phyloP scores from a whole-genome alignment of 1,140 invertebrate species.

The Neodiprion fabricii region DNA sequence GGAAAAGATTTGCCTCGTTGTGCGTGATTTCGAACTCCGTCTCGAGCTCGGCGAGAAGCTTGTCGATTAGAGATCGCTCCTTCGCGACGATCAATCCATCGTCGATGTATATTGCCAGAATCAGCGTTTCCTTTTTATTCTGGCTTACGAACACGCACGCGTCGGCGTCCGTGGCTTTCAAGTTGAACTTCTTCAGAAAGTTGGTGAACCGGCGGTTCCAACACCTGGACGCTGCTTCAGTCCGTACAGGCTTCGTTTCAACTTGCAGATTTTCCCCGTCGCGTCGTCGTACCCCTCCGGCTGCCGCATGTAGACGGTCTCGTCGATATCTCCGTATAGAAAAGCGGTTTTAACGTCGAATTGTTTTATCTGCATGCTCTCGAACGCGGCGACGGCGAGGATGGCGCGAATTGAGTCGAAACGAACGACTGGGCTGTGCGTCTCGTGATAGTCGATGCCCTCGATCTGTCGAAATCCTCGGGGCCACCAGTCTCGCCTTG shows the following conservation, averaged over 20 bases:
- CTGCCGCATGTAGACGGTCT: conserved; percentile 43
- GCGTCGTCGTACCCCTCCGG: conserved; percentile 44
- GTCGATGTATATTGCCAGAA: conserved; percentile 34
- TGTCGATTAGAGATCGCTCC: neutral
- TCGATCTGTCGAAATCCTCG: conserved; percentile 49
- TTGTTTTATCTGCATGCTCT: conserved; percentile 35
- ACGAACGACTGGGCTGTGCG: conserved; percentile 41
- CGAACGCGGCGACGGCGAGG: conserved; percentile 32
- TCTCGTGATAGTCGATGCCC: conserved; percentile 52
- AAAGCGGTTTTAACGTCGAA: conserved; percentile 47
- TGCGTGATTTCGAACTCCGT: conserved; percentile 29
- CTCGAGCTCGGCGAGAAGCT: neutral
- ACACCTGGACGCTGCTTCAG: conserved; percentile 43
- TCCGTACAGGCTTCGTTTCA: conserved; percentile 48
- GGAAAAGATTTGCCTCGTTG: conserved; percentile 17
- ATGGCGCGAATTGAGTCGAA: conserved; percentile 29
- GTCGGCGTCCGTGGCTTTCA: conserved; percentile 32
- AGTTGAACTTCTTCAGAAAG: conserved; percentile 28
- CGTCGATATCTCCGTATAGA: conserved; percentile 39
- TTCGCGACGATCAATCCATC: conserved; percentile 19
- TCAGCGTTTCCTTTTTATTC: conserved; percentile 21
- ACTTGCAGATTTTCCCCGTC: conserved; percentile 34
- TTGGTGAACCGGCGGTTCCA: conserved; percentile 44
- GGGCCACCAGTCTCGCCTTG: conserved; percentile 49
- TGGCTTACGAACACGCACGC: conserved; percentile 31